Evolutionary conservation across 2,113 vertebrate species (phyloP), one percentile per base, ranked within the genome.

Genomic region (Pycnonotus jocosus): DNA sequence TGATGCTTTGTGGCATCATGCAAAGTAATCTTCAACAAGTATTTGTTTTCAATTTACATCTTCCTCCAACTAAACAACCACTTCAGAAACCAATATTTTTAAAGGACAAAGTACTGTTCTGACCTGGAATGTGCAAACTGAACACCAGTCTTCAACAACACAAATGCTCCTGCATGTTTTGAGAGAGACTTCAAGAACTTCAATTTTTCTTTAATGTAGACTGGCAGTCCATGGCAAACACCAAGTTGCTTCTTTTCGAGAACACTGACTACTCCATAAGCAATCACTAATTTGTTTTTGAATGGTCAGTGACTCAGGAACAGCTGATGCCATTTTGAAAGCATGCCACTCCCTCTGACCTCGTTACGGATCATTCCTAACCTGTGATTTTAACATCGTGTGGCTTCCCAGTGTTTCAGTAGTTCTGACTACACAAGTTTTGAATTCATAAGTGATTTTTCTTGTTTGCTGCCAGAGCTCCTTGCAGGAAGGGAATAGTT

Each of bases 241-340:
- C 11, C 50, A 81, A 38, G 9, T 38, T 72, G 23, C 73, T 51
- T 66, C 64, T 94, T 88, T 79, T 69, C 2, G 2, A 80, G 56
- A 40, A 44, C 30, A 27, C 51, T 79, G 47, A 20, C 81, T 66
- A 19, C 50, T 62, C 71, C 60, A 25, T 58, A 81, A 69, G 71
- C 33, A 88, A 64, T 42, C 68, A 51, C 73, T 85, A 84, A 64
- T 68, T 93, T 93, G 72, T 65, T 93, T 94, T 84, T 90, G 76
- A 86, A 62, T 64, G 72, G 88, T 60, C 60, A 86, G 0, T 97
- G 95, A 97, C 82, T 97, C 95, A 97, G 82, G 83, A 92, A 35
- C 94, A 93, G 91, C 80, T 96, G 94, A 93, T 81, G 95, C 60
- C 80, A n/a, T 88, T 88, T 96, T 88, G 47, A 93, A 90, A 84